Percentiles rank a stretch among this genome's conserved stretches.
These are phyloP conservation scores for Danio rerio DNA, from an alignment of 2,113 vertebrate genomes.

Conservation along the genomic window GRCz12tu NC_133200.1:22377001-22377500, in stretches of 20 bases:
- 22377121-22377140: no score
- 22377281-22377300: conserved; percentile 77
- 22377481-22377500: no score
- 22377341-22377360: conserved; percentile 91
- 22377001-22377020: no score
- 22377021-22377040: no score
- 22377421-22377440: conserved; percentile 86
- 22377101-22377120: no score
- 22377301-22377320: conserved; percentile 91
- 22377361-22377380: conserved; percentile 97
- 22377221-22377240: conserved; percentile 75
- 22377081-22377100: no score
- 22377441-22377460: not conserved
- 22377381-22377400: conserved; percentile 98
- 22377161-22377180: conserved; percentile 58
- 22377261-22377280: conserved; percentile 49
- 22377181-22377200: conserved; percentile 87
- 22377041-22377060: no score
- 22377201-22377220: conserved; percentile 88
- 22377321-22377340: conserved; percentile 91
- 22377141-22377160: not conserved
- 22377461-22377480: no score
- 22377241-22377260: conserved; percentile 54
- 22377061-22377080: no score
- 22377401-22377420: conserved; percentile 94